phyloP scores from a whole-genome alignment of 1,140 invertebrate genomes.

The Aphaenogaster ashmeadi region DNA sequence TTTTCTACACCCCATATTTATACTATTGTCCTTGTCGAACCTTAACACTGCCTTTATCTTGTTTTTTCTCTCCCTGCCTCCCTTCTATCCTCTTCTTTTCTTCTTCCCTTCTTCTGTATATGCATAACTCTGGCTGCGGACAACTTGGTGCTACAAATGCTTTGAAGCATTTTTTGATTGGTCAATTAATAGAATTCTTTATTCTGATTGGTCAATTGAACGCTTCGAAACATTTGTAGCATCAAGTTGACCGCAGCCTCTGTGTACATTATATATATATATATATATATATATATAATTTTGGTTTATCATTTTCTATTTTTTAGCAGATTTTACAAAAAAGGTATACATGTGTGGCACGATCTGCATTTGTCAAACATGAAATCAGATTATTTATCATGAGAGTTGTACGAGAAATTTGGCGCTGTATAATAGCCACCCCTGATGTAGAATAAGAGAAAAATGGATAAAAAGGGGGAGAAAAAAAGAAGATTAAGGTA shows the following conservation, averaged over 20 bases:
- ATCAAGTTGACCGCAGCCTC: too few species aligned
- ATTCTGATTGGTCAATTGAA: too few species aligned
- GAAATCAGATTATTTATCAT: constrained; percentile 12
- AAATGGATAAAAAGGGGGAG: neutral
- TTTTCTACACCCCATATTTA: neutral
- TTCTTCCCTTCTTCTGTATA: neutral
- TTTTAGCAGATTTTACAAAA: neutral
- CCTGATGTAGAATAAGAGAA: neutral
- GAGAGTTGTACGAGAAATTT: neutral
- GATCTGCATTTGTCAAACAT: neutral
- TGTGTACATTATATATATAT: too few species aligned
- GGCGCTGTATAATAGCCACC: neutral
- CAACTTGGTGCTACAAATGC: too few species aligned
- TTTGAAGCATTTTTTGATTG: too few species aligned
- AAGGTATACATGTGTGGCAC: neutral
- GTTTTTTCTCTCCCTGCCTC: neutral
- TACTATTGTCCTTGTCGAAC: neutral
- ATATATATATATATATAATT: neutral
- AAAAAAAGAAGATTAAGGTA: neutral
- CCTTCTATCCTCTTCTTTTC: too few species aligned
- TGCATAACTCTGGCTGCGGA: neutral
- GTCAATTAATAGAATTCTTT: too few species aligned
- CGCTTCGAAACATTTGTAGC: too few species aligned
- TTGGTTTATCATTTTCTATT: neutral
- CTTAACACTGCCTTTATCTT: neutral